phyloP scores from a whole-genome alignment of 2,113 vertebrate genomes.

The Murina feae region DNA sequence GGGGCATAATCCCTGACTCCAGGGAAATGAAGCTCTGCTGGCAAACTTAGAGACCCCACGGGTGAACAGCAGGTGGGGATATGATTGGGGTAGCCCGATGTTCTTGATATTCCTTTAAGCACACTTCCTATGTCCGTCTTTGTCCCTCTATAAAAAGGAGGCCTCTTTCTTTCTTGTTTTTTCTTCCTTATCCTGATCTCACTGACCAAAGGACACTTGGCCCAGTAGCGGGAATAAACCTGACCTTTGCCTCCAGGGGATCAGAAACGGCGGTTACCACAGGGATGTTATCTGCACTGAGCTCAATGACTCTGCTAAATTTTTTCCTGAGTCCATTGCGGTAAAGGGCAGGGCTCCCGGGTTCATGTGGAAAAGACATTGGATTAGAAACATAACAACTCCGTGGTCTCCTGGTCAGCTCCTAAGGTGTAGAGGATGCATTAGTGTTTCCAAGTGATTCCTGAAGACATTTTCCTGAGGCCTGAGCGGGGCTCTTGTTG shows the following conservation, averaged over 20 bases:
- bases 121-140: not conserved
- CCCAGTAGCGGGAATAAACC: not conserved
- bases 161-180: not conserved
- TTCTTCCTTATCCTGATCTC: not conserved
- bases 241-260: not conserved
- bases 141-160: not conserved
- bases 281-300: not conserved
- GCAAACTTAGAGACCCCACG: not conserved
- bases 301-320: not conserved
- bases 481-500: not conserved
- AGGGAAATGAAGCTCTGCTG: not conserved
- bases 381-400: not conserved
- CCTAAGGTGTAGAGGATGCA: not conserved
- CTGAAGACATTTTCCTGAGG: not conserved
- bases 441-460: not conserved
- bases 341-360: not conserved
- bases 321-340: not conserved
- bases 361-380: not conserved
- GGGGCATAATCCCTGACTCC: not conserved
- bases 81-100: rapidly evolving
- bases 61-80: not conserved
- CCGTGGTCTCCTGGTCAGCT: rapidly evolving
- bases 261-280: rapidly evolving
- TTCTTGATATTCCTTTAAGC: not conserved
- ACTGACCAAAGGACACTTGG: not conserved